Conservation (phyloP, 2,888 invertebrate genomes). For the Salpingus planirostris region DNA sequence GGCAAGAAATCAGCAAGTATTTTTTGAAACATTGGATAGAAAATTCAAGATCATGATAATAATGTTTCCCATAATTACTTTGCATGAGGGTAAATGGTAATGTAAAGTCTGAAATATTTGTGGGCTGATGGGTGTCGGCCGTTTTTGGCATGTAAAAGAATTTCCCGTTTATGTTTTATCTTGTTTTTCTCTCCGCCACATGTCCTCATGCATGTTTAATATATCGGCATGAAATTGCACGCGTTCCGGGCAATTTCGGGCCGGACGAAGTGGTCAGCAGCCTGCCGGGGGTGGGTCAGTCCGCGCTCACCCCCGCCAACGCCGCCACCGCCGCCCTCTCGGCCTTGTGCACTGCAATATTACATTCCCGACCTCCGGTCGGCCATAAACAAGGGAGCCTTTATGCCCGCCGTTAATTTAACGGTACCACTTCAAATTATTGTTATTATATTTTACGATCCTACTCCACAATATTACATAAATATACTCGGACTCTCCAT, state of each 20-base stretch:
- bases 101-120: too few relatives aligned
- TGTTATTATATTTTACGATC: slow-evolving; percentile 29
- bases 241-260: slow-evolving; percentile 25
- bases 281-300: slow-evolving; percentile 18
- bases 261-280: slow-evolving; percentile 26
- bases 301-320: slow-evolving; percentile 5
- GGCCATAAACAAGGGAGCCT: slow-evolving; percentile 29
- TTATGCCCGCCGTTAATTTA: slow-evolving; percentile 27
- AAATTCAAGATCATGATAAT: too few relatives aligned
- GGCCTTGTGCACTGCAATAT: slow-evolving; percentile 18
- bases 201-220: slow-evolving; percentile 17
- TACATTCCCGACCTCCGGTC: slow-evolving; percentile 17
- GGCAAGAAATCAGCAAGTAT: too few relatives aligned
- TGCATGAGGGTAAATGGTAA: too few relatives aligned
- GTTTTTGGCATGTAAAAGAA: slow-evolving; percentile 12
- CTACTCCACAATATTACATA: slow-evolving; percentile 16
- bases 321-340: not conserved
- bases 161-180: slow-evolving; percentile 16
- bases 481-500: slow-evolving; percentile 11
- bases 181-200: slow-evolving; percentile 17
- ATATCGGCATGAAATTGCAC: slow-evolving; percentile 28
- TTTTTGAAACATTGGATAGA: too few relatives aligned
- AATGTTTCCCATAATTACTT: too few relatives aligned
- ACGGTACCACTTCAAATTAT: slow-evolving; percentile 30
- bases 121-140: too few relatives aligned